phyloP scores from a whole-genome alignment of 2,888 invertebrate genomes.

The Tenodera sinensis region DNA sequence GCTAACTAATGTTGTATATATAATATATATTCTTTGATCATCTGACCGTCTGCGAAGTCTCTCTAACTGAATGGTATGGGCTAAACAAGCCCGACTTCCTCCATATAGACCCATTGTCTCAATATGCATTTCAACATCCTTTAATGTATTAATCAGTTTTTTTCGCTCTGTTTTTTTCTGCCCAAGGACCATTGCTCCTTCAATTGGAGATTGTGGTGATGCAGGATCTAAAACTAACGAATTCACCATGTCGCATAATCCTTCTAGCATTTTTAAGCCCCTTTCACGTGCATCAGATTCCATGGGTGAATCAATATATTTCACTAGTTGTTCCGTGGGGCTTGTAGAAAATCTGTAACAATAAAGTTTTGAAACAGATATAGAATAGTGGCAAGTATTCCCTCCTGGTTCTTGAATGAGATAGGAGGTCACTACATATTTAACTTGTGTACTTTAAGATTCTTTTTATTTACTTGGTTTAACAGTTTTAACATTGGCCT shows the following conservation, averaged over 20 bases:
- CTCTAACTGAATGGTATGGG: slow-evolving; percentile 61
- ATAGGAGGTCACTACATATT: no score
- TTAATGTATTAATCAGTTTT: slow-evolving; percentile 48
- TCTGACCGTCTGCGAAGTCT: slow-evolving; percentile 52
- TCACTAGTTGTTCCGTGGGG: slow-evolving; percentile 45
- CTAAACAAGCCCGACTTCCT: slow-evolving; percentile 54
- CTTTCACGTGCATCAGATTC: neutral
- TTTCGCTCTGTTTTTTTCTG: slow-evolving; percentile 38
- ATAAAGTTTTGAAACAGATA: neutral
- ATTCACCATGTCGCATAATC: neutral
- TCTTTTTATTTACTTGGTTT: no score
- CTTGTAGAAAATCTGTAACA: slow-evolving; percentile 49
- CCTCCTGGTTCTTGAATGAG: neutral
- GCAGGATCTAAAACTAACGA: neutral
- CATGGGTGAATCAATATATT: slow-evolving; percentile 27
- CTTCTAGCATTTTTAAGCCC: neutral
- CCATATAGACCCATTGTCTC: slow-evolving; percentile 56
- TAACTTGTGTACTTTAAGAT: no score
- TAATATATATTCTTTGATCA: slow-evolving; percentile 38
- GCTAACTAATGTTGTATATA: neutral
- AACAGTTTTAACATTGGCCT: no score
- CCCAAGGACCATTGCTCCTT: neutral
- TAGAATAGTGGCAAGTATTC: neutral
- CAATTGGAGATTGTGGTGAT: neutral
- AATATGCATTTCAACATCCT: slow-evolving; percentile 51